A percentile compares a stretch with the other conserved stretches of the same genome.
phyloP scores from a whole-genome alignment of 2,888 invertebrate species.

The Automeris io region DNA sequence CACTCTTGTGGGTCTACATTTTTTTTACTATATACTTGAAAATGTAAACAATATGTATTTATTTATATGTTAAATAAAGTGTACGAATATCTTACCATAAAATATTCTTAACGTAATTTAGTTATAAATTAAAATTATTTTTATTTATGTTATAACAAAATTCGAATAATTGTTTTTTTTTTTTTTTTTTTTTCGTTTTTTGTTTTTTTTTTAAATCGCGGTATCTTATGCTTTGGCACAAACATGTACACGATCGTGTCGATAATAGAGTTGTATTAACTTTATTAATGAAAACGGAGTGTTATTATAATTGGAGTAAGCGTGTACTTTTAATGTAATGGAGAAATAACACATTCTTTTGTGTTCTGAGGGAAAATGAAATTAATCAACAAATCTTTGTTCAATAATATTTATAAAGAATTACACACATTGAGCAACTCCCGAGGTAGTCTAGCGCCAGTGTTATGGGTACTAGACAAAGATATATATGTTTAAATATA shows the following conservation, averaged over 20 bases:
- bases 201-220: not conserved
- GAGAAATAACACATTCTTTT: slow-evolving; percentile 6
- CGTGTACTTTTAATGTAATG: slow-evolving; percentile 3
- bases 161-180: not conserved
- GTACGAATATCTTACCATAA: no score
- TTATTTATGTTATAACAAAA: not conserved
- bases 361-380: not conserved
- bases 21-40: no score
- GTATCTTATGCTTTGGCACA: not conserved
- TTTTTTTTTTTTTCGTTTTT: not conserved
- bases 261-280: slow-evolving; percentile 5
- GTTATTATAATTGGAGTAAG: slow-evolving; percentile 7
- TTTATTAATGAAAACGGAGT: slow-evolving; percentile 8
- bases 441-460: no score
- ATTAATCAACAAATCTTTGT: no score
- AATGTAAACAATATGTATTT: no score
- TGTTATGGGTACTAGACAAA: no score
- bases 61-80: no score
- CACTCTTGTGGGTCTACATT: no score
- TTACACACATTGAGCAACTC: no score
- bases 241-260: not conserved
- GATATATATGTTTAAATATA: no score
- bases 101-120: no score
- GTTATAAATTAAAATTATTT: not conserved
- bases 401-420: no score